Evolutionary conservation across 2,113 vertebrate species (phyloP).

Genomic region (Mirounga angustirostris): DNA sequence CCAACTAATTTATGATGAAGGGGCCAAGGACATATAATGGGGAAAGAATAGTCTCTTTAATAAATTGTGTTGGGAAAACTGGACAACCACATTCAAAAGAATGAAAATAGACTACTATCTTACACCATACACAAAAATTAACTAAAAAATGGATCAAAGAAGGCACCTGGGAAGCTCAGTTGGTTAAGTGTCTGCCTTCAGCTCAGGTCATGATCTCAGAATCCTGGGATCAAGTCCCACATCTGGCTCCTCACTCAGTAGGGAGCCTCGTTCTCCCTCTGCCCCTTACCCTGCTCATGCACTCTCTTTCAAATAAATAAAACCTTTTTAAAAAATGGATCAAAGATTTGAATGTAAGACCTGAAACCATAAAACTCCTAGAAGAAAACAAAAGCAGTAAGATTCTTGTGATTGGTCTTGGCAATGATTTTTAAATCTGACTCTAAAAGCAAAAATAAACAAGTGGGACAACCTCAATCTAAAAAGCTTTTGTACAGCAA

Average conservation of each 20-base stretch:
- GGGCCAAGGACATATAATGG: not conserved
- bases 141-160: too few relatives aligned
- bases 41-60: not conserved
- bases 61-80: not conserved
- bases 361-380: not conserved
- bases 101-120: not conserved
- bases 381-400: not conserved
- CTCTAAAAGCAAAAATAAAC: not conserved
- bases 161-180: not conserved
- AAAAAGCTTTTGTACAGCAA: not conserved
- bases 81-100: not conserved
- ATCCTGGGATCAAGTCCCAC: too few relatives aligned
- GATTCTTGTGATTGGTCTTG: not conserved
- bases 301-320: not conserved
- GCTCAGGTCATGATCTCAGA: not conserved
- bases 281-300: not conserved
- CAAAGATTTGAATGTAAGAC: not conserved
- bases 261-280: not conserved
- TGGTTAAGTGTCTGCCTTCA: not conserved
- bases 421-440: not conserved
- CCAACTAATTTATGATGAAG: not conserved
- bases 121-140: too few relatives aligned
- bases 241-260: too few relatives aligned
- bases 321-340: not conserved
- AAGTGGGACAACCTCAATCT: not conserved